Conservation (phyloP, 2,888 invertebrate species). For the Orgyia antiqua region DNA sequence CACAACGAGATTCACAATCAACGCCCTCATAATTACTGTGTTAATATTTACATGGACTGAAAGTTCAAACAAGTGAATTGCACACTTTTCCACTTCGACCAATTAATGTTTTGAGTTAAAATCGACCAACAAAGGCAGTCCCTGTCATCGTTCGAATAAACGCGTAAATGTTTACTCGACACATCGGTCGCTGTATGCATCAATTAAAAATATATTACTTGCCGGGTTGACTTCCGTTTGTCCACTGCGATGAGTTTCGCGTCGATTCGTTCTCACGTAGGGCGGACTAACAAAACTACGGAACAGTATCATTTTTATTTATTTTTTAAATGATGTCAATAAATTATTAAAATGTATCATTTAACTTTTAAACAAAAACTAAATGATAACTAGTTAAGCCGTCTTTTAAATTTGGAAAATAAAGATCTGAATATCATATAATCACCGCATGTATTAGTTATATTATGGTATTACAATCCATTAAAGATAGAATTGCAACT, state of each 20-base stretch:
- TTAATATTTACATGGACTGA: slow-evolving; percentile 59
- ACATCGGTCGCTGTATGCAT: slow-evolving; percentile 61
- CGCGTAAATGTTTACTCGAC: slow-evolving; percentile 68
- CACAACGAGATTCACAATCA: slow-evolving; percentile 46
- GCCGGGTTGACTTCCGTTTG: slow-evolving; percentile 51
- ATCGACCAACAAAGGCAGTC: slow-evolving; percentile 57
- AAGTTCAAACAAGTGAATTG: slow-evolving; percentile 64
- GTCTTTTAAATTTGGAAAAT: too few species aligned
- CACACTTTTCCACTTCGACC: slow-evolving; percentile 67
- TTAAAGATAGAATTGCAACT: too few species aligned
- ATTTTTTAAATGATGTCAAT: too few species aligned
- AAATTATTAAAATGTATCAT: too few species aligned
- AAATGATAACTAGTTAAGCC: too few species aligned
- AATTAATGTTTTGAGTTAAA: slow-evolving; percentile 67
- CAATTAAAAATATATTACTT: slow-evolving; percentile 74
- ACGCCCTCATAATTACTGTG: slow-evolving; percentile 56
- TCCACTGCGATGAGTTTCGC: slow-evolving; percentile 30
- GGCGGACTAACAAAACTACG: not conserved
- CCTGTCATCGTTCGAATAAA: slow-evolving; percentile 56
- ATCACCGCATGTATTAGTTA: too few species aligned
- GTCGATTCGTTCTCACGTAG: slow-evolving; percentile 15
- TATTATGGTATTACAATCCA: too few species aligned
- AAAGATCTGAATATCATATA: too few species aligned
- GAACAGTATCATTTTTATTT: not conserved
- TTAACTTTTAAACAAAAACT: too few species aligned